phyloP scores from a whole-genome alignment of 2,113 vertebrate genomes.

The Protomyctophum bolini region DNA sequence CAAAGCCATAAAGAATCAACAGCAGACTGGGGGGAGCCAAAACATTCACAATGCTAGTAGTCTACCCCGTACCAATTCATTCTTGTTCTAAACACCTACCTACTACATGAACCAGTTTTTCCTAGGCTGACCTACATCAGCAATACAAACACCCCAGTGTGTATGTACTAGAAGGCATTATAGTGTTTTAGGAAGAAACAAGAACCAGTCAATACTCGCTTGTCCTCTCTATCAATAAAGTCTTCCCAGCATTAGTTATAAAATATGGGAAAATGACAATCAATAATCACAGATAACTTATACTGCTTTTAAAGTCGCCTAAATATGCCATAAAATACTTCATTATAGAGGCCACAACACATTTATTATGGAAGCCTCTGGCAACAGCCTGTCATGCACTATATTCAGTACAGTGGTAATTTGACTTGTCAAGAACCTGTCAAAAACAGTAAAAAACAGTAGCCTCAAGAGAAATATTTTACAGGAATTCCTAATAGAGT shows the following conservation, averaged over 20 bases:
- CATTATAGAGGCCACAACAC: constrained; percentile 13
- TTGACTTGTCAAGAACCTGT: constrained; percentile 33
- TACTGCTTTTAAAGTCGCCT: neutral
- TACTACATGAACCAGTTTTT: constrained; percentile 74
- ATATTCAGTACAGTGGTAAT: constrained; percentile 22
- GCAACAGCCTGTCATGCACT: constrained; percentile 4
- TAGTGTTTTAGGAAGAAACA: constrained; percentile 57
- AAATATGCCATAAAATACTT: neutral
- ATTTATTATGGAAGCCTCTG: constrained; percentile 5
- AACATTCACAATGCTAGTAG: constrained; percentile 7
- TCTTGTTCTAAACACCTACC: constrained; percentile 62
- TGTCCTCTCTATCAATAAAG: neutral
- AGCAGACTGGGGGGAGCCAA: neutral
- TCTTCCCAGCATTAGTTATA: constrained; percentile 1
- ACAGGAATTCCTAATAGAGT: constrained; percentile 7
- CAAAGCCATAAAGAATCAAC: constrained; percentile 19
- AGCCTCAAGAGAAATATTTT: constrained; percentile 36
- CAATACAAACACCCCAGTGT: constrained; percentile 67
- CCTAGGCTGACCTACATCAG: constrained; percentile 68
- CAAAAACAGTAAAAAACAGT: constrained; percentile 23
- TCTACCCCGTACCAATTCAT: constrained; percentile 18
- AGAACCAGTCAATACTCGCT: constrained; percentile 31
- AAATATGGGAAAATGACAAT: neutral
- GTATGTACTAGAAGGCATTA: constrained; percentile 61
- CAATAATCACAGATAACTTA: neutral